Base-by-base conservation (phyloP, 2,113 vertebrate species). In the Fulica atra region DNA sequence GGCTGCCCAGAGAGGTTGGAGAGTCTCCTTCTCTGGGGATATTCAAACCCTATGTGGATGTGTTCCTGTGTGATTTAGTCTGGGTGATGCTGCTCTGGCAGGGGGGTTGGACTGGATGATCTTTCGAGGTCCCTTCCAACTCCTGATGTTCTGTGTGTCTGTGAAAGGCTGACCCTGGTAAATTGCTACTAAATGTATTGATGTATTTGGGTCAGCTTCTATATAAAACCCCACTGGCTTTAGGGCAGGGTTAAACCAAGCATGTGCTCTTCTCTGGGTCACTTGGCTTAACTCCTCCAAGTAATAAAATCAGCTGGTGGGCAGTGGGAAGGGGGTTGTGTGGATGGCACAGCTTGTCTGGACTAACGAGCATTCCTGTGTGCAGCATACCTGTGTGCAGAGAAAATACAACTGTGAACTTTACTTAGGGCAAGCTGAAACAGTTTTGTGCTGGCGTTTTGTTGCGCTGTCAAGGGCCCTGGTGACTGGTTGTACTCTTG, bases 361-460 rank as follows among this genome's bases (percentile, higher is more conserved):
- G 33, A 54, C 29, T 86, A 5, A 31, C 7, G 76, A 59, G 46
- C 0, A 3, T 11, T 13, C 10, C 48, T 3, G 25, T 6, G 16
- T 7, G 2, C 31, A 25, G 53, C 20, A 2, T 36, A 7, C 31
- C 61, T 36, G 31, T 23, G 16, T 3, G 31, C 25, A 3, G 19
- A 13, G 65, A 11, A 53, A 59, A 33, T 5, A 1, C 1, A 16
- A 4, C 26, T n/a, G 51, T 1, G 1, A 33, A 11, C 19, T 36
- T 48, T 4, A 3, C 11, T 63, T 12, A 1, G 19, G 38, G 38
- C 11, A 23, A 9, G 33, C 48, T 50, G 68, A 8, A 76, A 6
- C 16, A 10, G 33, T 53, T 78, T 40, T 33, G 14, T 63, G 19
- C 14, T 61, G 44, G 7, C 9, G 40, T 59, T 73, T n/a, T 65